These are phyloP conservation scores for Verasper variegatus DNA, from an alignment of 2,113 vertebrate species.

Conservation along the genomic window DNA sequence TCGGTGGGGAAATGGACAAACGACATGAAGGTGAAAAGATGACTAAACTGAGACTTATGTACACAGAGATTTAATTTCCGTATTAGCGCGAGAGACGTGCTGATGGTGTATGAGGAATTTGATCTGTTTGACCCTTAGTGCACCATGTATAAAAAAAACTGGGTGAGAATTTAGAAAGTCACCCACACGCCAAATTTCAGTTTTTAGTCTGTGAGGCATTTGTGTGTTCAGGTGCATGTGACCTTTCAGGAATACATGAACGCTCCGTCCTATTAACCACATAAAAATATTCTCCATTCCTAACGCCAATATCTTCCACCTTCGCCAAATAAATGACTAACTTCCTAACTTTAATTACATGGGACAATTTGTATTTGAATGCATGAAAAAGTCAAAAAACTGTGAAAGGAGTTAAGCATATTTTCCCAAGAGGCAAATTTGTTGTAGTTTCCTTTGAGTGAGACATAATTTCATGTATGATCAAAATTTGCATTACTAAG, in stretches of 20 bases:
- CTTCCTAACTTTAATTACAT: conserved; percentile 55
- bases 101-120: conserved; percentile 15
- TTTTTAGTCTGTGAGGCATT: background rate
- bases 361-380: conserved; percentile 30
- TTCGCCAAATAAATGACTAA: conserved; percentile 36
- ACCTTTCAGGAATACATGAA: conserved; percentile 6
- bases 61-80: conserved; percentile 30
- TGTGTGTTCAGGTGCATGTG: background rate
- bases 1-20: conserved; percentile 55
- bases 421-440: conserved; percentile 33
- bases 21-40: conserved; percentile 48
- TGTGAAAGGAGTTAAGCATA: conserved; percentile 11
- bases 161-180: conserved; percentile 11
- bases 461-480: conserved; percentile 55
- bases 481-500: conserved; percentile 64
- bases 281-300: background rate
- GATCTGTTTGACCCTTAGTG: conserved; percentile 34
- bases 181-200: background rate
- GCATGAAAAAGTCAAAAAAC: conserved; percentile 36
- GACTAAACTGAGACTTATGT: conserved; percentile 44
- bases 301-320: conserved; percentile 28
- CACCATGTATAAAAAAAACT: background rate
- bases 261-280: background rate
- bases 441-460: conserved; percentile 59
- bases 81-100: conserved; percentile 21